Evolutionary conservation across 2,797 vertebrate genomes (phyloP).

Genomic region (Xiphorhynchus erythropygius): DNA sequence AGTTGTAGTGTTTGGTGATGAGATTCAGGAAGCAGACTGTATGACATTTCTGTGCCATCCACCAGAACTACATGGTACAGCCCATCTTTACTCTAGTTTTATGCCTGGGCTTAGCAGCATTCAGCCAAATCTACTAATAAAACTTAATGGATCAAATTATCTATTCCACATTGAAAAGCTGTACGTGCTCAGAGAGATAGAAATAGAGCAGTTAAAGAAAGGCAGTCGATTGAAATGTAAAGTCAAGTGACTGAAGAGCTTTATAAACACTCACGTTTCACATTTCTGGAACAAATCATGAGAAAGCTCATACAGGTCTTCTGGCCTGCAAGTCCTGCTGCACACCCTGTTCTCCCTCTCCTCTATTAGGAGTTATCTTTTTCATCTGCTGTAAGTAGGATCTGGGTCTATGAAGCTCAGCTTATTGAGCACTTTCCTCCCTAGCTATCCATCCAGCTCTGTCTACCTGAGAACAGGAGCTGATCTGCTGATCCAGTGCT

Average conservation of each 20-base stretch:
- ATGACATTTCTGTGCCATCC: background rate
- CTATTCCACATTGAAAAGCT: background rate
- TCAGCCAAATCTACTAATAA: slow-evolving; percentile 2
- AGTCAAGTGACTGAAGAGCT: background rate
- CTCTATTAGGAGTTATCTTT: accelerated
- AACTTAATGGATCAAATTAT: slow-evolving; percentile 12
- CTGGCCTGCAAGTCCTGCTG: background rate
- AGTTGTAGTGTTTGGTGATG: background rate
- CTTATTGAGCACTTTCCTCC: background rate
- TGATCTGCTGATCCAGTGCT: background rate
- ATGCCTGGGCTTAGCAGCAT: background rate
- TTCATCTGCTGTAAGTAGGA: background rate
- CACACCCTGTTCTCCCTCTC: accelerated
- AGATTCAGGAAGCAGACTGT: background rate
- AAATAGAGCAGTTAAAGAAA: background rate
- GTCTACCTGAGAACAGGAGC: background rate
- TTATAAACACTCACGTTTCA: background rate
- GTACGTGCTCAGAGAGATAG: background rate
- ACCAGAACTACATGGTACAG: background rate
- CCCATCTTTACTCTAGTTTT: background rate
- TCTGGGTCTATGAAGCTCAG: background rate
- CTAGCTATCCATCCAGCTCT: background rate
- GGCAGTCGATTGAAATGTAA: background rate
- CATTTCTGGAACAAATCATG: background rate
- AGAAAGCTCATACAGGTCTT: background rate